phyloP scores from a whole-genome alignment of 2,888 invertebrate species.

The Carpatolechia fugitivella region DNA sequence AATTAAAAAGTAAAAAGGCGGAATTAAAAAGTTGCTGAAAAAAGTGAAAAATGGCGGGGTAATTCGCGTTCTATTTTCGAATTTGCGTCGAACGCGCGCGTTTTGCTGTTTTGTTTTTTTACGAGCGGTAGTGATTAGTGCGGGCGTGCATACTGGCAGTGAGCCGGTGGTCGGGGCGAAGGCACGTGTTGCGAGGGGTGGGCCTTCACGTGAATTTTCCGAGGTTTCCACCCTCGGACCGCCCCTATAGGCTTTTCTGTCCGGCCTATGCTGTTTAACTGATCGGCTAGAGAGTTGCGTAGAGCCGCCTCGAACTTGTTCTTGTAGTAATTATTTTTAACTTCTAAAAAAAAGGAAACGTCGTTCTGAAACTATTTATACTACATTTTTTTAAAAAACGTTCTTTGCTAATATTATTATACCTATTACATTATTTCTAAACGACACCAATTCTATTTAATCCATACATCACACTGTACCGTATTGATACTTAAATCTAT shows the following conservation, averaged over 20 bases:
- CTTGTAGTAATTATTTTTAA: no score
- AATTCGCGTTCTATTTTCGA: conserved; percentile 37
- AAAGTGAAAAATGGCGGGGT: conserved; percentile 18
- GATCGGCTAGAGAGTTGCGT: conserved; percentile 57
- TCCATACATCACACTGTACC: neutral
- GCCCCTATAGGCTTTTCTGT: conserved; percentile 80
- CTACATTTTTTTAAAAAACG: no score
- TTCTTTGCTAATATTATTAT: no score
- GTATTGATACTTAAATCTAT: conserved; percentile 6
- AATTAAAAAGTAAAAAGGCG: conserved; percentile 18
- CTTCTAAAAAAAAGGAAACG: no score
- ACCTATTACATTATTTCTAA: no score
- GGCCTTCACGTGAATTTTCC: conserved; percentile 77
- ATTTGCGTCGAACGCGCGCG: conserved; percentile 52
- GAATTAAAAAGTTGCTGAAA: conserved; percentile 24
- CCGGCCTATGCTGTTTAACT: conserved; percentile 78
- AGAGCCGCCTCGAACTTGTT: conserved; percentile 43
- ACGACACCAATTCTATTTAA: neutral
- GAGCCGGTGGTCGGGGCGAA: conserved; percentile 54
- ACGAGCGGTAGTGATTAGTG: conserved; percentile 70
- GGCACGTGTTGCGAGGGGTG: conserved; percentile 74
- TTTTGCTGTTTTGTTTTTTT: conserved; percentile 54
- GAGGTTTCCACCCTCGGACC: conserved; percentile 78
- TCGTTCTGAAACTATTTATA: no score
- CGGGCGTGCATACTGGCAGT: conserved; percentile 50